Evolutionary conservation across 2,797 vertebrate genomes (phyloP), one percentile per base, ranked within the genome.

Genomic region (Etheostoma nigrum): DNA sequence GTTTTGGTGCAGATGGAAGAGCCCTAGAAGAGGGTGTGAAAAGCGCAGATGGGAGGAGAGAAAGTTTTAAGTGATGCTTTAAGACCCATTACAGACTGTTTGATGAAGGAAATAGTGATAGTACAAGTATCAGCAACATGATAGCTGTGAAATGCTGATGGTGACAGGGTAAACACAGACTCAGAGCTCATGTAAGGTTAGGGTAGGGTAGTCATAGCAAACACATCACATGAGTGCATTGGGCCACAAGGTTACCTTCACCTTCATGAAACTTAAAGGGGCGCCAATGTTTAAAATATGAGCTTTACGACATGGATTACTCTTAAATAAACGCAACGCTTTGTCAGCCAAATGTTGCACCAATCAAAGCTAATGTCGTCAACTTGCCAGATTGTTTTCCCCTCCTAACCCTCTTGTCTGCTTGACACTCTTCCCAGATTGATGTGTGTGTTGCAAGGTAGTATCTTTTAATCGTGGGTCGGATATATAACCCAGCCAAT

Each of bases 391-490:
- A 88, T 86, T 76, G 74, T 81, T 81, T 67, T 66, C 54, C 64
- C 68, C 45, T 61, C 58, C 77, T 51, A 72, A 84, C 65, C 59
- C 85, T 76, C 81, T 82, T 86, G 74, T 85, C 76, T 62, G 59
- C 55, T 79, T 83, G 89, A 92, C 91, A 88, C 79, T 67, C 63
- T 67, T 67, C 69, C 36, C 68, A 91, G 92, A 94, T 92, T 91
- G 87, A 94, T 94, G 91, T 70, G 75, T 77, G 72, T 82, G 81
- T 91, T 88, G 77, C 74, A 72, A 89, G 89, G 80, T 89, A 90
- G 91, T 93, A 92, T 94, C 86, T 93, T 94, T 93, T 92, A 93
- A 94, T 94, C 84, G 70, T 40, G 62, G 78, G 80, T 88, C 60
- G 68, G 86, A 93, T 91, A 92, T 94, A 93, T 93, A 91, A 88